Evolutionary conservation across 2,113 vertebrate genomes (phyloP).

Genomic region (Poeciliopsis prolifica): DNA sequence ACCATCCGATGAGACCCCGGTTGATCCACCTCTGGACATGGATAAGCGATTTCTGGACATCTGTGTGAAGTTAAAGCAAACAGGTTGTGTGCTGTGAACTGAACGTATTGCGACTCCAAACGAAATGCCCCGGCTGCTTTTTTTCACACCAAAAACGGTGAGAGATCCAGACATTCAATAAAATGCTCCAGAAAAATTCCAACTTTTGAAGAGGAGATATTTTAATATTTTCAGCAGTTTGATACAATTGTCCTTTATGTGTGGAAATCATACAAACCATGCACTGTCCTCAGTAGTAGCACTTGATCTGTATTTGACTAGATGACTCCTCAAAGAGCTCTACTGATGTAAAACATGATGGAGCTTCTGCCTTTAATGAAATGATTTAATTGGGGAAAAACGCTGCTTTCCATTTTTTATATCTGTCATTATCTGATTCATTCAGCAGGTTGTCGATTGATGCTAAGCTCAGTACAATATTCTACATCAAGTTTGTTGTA

Average conservation of each 20-base stretch:
- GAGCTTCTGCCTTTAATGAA: not conserved
- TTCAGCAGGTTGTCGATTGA: not conserved
- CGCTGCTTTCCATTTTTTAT: conserved; percentile 4
- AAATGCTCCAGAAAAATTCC: too few species aligned
- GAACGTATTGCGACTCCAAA: not conserved
- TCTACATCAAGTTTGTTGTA: not conserved
- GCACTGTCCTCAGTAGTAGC: too few species aligned
- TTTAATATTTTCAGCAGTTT: not conserved
- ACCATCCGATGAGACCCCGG: too few species aligned
- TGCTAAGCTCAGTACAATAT: not conserved
- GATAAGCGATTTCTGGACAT: conserved; percentile 14
- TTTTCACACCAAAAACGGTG: too few species aligned
- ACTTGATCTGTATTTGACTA: not conserved
- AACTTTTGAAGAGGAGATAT: too few species aligned
- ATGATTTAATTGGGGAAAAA: not conserved
- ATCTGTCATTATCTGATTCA: not conserved
- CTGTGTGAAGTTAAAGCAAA: not conserved
- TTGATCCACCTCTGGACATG: not conserved
- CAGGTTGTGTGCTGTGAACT: not conserved
- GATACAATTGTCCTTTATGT: not conserved
- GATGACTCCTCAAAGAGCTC: not conserved
- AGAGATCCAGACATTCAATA: too few species aligned
- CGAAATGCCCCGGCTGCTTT: too few species aligned
- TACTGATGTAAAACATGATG: not conserved
- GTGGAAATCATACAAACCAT: not conserved